phyloP scores from a whole-genome alignment of 2,888 invertebrate genomes.

The Torymus texanus region DNA sequence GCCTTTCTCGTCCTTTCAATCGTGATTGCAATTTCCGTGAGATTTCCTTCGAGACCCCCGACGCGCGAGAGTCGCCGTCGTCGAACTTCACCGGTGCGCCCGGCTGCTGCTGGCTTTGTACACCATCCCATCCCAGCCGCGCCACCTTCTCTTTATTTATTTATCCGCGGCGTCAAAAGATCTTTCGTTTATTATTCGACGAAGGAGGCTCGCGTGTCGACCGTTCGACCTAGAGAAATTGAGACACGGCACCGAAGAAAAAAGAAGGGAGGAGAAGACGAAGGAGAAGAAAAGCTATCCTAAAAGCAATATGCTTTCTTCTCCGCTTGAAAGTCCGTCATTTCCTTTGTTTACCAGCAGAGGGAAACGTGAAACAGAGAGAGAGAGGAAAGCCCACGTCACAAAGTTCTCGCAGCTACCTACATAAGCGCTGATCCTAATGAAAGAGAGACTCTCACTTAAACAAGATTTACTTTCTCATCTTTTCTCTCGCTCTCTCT shows the following conservation, averaged over 20 bases:
- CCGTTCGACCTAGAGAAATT: background rate
- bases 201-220: background rate
- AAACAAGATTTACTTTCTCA: slow-evolving; percentile 44
- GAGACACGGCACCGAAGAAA: too few species aligned
- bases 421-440: slow-evolving; percentile 25
- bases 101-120: background rate
- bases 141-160: slow-evolving; percentile 22
- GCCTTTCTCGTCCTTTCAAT: slow-evolving; percentile 32
- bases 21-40: slow-evolving; percentile 52
- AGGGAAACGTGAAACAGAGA: background rate
- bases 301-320: slow-evolving; percentile 36
- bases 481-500: background rate
- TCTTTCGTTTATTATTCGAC: slow-evolving; percentile 32
- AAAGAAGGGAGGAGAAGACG: background rate
- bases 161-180: slow-evolving; percentile 19
- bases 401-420: slow-evolving; percentile 17
- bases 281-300: background rate
- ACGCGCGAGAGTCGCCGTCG: background rate
- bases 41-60: slow-evolving; percentile 53
- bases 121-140: too few species aligned
- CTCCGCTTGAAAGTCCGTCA: slow-evolving; percentile 9
- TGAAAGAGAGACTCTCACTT: slow-evolving; percentile 38
- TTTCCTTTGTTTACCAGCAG: slow-evolving; percentile 40
- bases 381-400: background rate
- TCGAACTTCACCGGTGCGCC: background rate